These are phyloP conservation scores for Vultur gryphus DNA, from an alignment of 2,797 vertebrate species.

Conservation along the genomic window DNA sequence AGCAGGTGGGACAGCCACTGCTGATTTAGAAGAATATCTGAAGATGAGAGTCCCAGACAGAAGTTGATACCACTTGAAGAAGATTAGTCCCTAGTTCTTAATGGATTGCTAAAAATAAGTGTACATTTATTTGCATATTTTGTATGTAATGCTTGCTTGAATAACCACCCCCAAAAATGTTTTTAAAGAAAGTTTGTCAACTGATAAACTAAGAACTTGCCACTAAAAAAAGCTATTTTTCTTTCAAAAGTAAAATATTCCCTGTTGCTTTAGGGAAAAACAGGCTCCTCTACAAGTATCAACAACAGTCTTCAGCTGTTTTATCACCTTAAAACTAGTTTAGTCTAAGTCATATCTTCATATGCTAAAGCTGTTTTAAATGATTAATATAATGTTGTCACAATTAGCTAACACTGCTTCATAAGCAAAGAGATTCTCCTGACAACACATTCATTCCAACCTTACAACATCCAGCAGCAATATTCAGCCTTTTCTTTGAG, in stretches of 20 bases:
- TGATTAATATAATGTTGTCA: neutral
- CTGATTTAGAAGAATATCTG: neutral
- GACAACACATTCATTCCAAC: neutral
- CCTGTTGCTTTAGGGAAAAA: neutral
- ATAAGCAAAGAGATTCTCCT: neutral
- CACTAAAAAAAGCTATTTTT: neutral
- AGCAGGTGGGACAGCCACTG: neutral
- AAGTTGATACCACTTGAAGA: neutral
- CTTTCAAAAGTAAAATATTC: neutral
- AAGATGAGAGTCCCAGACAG: neutral
- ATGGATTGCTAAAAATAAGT: neutral
- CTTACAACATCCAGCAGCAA: neutral
- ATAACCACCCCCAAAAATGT: neutral
- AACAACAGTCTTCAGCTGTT: neutral
- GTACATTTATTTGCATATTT: neutral
- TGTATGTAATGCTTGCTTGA: neutral
- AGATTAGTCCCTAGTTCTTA: neutral
- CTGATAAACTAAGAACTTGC: neutral
- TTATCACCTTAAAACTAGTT: neutral
- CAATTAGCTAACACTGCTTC: neutral
- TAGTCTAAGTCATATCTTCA: neutral
- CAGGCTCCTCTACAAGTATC: neutral
- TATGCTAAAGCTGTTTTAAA: neutral
- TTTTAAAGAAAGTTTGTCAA: neutral
- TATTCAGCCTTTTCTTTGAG: neutral